Base-by-base conservation (phyloP, 2,888 invertebrate species). In the Drosophila mayaguana region DNA sequence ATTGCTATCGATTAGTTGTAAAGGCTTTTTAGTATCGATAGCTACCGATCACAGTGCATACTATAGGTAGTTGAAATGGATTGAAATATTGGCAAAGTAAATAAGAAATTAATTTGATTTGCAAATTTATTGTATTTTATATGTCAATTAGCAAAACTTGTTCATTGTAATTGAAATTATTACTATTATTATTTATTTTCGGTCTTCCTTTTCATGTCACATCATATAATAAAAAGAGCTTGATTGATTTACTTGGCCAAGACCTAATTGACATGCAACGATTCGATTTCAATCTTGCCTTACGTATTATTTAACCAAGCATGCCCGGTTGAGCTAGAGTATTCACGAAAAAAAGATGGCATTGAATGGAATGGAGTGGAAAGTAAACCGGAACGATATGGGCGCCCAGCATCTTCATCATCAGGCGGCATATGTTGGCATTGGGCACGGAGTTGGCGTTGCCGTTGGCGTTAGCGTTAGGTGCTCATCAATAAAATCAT, bases 401-500 rank as follows among this genome's bases (percentile, higher is more conserved):
- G 62, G 55, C 59, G 68, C 40, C 51, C 64, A 75, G 78, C 88
- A 72, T 80, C 88, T 84, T 88, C 86, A 88, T 88, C 90, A 86
- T 85, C 77, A 57, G 60, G 88, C 89, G 87, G 89, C 90, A 86
- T 90, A 90, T 90, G 86, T 88, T 86, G 72, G 79, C 34, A 55
- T 46, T 59, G 76, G 82, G 8, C 22, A 71, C n/a, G 62, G 53
- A 28, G 42, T 34, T 20, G 75, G 72, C 22, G 20, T 16, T n/a
- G 51, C 28, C 25, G n/a, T 54, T 32, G 51, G 1, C 9, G 40
- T 40, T 28, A 72, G 69, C 18, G 28, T 55, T 84, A 72, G 80
- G 74, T 78, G 84, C 90, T 88, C 92, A 92, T 92, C 92, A 92
- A 92, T 92, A 92, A 92, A 92, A 92, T 92, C 92, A 92, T 92